Conservation (phyloP, 2,888 invertebrate genomes). For the Eustalomyia histrio region DNA sequence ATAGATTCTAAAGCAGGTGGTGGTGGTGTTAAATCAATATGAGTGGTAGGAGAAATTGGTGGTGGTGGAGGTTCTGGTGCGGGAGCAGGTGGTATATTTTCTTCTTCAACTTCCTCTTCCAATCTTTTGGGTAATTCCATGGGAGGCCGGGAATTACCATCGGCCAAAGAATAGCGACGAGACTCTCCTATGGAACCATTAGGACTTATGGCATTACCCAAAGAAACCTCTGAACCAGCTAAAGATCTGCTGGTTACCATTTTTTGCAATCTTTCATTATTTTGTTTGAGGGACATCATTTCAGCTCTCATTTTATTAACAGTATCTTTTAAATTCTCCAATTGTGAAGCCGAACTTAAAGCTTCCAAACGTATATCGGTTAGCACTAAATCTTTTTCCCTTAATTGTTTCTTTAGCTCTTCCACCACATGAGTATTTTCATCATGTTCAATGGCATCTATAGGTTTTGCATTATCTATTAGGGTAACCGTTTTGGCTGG, state of each 20-base stretch:
- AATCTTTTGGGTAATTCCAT: constrained; percentile 79
- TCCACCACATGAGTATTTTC: constrained; percentile 82
- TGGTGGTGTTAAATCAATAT: constrained; percentile 79
- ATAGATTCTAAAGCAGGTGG: constrained; percentile 77
- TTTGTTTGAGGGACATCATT: constrained; percentile 97
- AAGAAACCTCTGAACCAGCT: constrained; percentile 83
- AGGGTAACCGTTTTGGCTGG: constrained; percentile 80
- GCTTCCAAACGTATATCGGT: constrained; percentile 98
- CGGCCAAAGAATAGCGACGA: constrained; percentile 83
- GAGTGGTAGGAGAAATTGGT: constrained; percentile 77
- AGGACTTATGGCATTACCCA: constrained; percentile 80
- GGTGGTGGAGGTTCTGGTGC: constrained; percentile 79
- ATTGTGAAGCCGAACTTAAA: constrained; percentile 96
- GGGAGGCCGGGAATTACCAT: constrained; percentile 79
- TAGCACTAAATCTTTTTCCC: constrained; percentile 97
- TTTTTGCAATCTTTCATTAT: constrained; percentile 95
- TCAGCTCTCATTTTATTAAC: constrained; percentile 97
- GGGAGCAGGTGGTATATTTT: constrained; percentile 77
- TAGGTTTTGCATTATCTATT: constrained; percentile 79
- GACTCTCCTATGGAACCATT: constrained; percentile 81
- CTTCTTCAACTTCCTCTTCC: constrained; percentile 78
- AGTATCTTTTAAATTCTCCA: constrained; percentile 97
- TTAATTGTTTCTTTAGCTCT: constrained; percentile 93
- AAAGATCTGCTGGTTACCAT: constrained; percentile 86
- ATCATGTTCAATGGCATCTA: constrained; percentile 79